Evolutionary conservation across 2,113 vertebrate genomes (phyloP).

Genomic region (Chloropsis hardwickii): DNA sequence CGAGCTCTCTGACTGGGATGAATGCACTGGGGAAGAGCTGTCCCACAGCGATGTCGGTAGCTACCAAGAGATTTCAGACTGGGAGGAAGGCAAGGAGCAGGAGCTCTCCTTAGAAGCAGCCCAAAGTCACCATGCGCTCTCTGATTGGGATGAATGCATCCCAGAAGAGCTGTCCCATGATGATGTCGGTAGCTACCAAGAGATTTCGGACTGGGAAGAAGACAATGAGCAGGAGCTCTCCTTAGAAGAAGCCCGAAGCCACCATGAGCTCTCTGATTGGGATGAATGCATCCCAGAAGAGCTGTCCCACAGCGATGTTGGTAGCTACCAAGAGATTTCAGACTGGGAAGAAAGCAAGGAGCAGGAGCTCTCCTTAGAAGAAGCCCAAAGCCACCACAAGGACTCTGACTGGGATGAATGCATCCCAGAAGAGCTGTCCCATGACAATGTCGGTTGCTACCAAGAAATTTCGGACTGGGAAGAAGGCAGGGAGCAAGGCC

Average conservation of each 20-base stretch:
- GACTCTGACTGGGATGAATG: background rate
- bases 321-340: too few species aligned
- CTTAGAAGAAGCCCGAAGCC: background rate
- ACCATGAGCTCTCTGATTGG: background rate
- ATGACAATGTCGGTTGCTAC: accelerated
- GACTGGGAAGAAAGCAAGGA: background rate
- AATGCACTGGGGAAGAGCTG: background rate
- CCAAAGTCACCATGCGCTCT: background rate
- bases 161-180: background rate
- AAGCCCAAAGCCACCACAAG: too few species aligned
- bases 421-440: accelerated
- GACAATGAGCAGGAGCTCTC: too few species aligned
- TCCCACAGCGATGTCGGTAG: accelerated
- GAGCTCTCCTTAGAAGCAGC: too few species aligned
- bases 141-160: background rate
- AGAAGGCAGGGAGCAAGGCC: background rate
- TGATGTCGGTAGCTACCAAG: background rate
- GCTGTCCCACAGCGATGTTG: accelerated
- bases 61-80: background rate
- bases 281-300: background rate
- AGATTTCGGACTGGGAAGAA: background rate
- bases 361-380: background rate
- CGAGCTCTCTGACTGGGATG: background rate
- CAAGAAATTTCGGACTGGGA: background rate
- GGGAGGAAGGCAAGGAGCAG: background rate